Conservation (phyloP, 2,888 invertebrate species). For the Cosmorhoe ocellata region DNA sequence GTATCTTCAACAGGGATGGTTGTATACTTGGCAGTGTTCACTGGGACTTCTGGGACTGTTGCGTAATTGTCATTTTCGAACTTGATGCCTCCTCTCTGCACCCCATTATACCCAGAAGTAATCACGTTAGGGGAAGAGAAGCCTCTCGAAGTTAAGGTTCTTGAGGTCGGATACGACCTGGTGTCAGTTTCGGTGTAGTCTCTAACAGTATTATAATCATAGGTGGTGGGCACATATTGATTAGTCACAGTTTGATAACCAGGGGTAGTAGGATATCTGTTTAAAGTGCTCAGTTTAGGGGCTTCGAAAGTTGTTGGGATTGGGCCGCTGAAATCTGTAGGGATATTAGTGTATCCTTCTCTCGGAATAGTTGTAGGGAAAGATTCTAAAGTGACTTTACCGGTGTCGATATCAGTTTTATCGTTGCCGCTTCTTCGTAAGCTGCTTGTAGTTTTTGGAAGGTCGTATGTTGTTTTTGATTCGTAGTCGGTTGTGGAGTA, state of each 20-base stretch:
- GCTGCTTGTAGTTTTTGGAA: slow-evolving; percentile 19
- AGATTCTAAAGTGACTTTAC: slow-evolving; percentile 30
- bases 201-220: slow-evolving; percentile 22
- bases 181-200: slow-evolving; percentile 26
- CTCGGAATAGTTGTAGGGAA: slow-evolving; percentile 26
- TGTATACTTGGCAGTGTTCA: slow-evolving; percentile 22
- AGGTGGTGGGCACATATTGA: slow-evolving; percentile 29
- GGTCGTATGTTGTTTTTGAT: slow-evolving; percentile 27
- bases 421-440: slow-evolving; percentile 13
- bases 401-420: slow-evolving; percentile 25
- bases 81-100: slow-evolving; percentile 35
- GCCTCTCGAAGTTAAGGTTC: slow-evolving; percentile 28
- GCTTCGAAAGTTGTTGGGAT: slow-evolving; percentile 27
- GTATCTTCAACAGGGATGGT: slow-evolving; percentile 25
- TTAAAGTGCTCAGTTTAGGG: slow-evolving; percentile 26
- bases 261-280: slow-evolving; percentile 31
- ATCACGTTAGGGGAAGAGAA: slow-evolving; percentile 35
- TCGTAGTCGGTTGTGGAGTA: slow-evolving; percentile 28
- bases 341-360: slow-evolving; percentile 29
- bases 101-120: slow-evolving; percentile 34
- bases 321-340: slow-evolving; percentile 23
- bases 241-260: slow-evolving; percentile 30
- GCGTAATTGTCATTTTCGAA: slow-evolving; percentile 23
- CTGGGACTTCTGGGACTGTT: slow-evolving; percentile 15
- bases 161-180: slow-evolving; percentile 28